Evolutionary conservation across 2,888 invertebrate genomes (phyloP).

Genomic region (Trissonchulus latispiculum): DNA sequence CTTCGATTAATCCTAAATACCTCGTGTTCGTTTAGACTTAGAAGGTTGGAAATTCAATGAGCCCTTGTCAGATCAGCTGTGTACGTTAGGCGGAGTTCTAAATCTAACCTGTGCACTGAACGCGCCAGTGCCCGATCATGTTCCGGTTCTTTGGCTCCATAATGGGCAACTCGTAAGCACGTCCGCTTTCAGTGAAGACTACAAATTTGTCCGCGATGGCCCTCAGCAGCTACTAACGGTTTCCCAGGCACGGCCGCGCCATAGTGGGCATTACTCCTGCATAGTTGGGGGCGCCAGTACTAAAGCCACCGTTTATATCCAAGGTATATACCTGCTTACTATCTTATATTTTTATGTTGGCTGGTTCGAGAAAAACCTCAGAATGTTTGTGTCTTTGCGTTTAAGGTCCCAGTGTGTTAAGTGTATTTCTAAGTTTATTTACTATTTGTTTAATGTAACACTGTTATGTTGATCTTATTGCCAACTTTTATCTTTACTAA

Average conservation of each 20-base stretch:
- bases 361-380: too few species aligned
- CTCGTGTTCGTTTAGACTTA: background rate
- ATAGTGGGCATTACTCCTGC: background rate
- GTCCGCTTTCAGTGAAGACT: background rate
- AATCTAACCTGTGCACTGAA: background rate
- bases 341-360: too few species aligned
- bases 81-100: background rate
- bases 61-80: background rate
- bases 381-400: too few species aligned
- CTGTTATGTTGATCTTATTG: too few species aligned
- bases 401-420: too few species aligned
- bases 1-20: too few species aligned
- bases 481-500: too few species aligned
- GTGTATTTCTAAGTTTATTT: too few species aligned
- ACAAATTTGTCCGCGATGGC: background rate
- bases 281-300: background rate
- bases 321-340: too few species aligned
- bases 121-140: background rate
- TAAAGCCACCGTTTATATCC: background rate
- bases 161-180: background rate
- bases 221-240: background rate
- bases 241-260: too few species aligned
- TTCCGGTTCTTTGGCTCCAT: slow-evolving; percentile 4
- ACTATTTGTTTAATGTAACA: too few species aligned
- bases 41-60: background rate